Percentiles rank a stretch among this genome's conserved stretches.
These are phyloP conservation scores for Vulpes ferrilata DNA, from an alignment of 2,113 vertebrate species.

Conservation along the genomic window DNA sequence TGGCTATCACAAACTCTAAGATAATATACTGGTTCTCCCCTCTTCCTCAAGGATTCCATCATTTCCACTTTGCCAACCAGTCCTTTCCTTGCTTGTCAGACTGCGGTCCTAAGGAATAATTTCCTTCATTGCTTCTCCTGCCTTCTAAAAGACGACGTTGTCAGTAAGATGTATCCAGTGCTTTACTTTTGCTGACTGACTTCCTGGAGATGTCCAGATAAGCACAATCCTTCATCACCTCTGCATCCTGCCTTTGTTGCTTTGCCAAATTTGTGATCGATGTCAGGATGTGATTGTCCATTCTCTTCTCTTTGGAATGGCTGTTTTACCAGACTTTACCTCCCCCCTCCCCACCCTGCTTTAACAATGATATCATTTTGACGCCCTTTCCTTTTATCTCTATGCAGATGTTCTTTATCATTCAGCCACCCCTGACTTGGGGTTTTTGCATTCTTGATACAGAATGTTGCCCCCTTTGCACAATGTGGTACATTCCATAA, in stretches of 20 bases:
- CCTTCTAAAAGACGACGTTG: constrained; percentile 38
- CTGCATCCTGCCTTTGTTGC: not conserved
- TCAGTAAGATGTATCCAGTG: not conserved
- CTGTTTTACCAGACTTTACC: not conserved
- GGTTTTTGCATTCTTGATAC: not conserved
- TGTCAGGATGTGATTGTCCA: not conserved
- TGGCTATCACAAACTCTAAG: not conserved
- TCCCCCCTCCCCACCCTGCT: not conserved
- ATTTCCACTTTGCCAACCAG: not conserved
- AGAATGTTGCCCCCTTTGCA: not conserved
- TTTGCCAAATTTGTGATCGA: not conserved
- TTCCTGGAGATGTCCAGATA: constrained; percentile 49
- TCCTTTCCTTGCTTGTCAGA: not conserved
- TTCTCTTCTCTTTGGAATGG: not conserved
- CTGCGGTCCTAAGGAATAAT: not conserved
- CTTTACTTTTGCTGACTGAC: constrained; percentile 26
- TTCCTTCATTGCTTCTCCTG: constrained; percentile 31
- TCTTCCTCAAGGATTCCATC: not conserved
- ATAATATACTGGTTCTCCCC: not conserved
- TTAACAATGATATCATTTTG: not conserved
- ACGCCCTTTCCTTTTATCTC: constrained; percentile 3
- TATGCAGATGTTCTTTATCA: constrained; percentile 34
- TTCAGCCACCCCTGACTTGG: not conserved
- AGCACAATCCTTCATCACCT: not conserved
- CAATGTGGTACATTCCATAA: not conserved